These are phyloP conservation scores for Agrilus biguttatus DNA, from an alignment of 2,888 invertebrate species.

Conservation along the genomic window DNA sequence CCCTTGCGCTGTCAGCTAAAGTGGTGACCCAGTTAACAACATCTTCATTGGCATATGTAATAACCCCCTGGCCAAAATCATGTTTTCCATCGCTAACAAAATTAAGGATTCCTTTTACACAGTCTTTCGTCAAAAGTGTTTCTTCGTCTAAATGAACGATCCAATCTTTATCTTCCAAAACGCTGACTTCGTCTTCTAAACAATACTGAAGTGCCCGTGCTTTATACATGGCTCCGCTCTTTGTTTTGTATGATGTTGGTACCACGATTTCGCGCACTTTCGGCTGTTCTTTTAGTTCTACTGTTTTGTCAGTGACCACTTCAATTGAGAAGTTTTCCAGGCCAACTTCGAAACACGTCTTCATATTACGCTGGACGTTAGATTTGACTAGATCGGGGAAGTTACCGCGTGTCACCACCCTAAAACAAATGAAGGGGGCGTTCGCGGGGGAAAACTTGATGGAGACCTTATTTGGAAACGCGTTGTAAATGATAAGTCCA, in stretches of 20 bases:
- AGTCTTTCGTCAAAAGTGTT: conserved; percentile 84
- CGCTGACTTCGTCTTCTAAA: conserved; percentile 78
- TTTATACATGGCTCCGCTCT: conserved; percentile 86
- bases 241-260: conserved; percentile 72
- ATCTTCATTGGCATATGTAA: conserved; percentile 92
- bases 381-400: conserved; percentile 79
- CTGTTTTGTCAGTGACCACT: conserved; percentile 84
- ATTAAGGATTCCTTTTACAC: conserved; percentile 79
- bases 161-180: conserved; percentile 80
- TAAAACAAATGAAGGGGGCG: conserved; percentile 87
- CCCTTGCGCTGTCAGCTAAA: conserved; percentile 89
- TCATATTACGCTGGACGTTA: conserved; percentile 77
- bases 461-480: conserved; percentile 83
- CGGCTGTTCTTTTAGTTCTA: conserved; percentile 60
- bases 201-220: conserved; percentile 92
- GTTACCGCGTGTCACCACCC: conserved; percentile 89
- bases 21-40: conserved; percentile 96
- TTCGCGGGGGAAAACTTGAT: conserved; percentile 75
- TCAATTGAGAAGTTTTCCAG: conserved; percentile 92
- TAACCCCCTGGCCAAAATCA: conserved; percentile 90
- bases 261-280: conserved; percentile 81
- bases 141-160: conserved; percentile 95
- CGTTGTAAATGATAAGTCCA: conserved; percentile 80
- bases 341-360: conserved; percentile 75
- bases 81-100: conserved; percentile 90